Conservation (phyloP, 1,140 invertebrate species). For the Procambarus clarkii region DNA sequence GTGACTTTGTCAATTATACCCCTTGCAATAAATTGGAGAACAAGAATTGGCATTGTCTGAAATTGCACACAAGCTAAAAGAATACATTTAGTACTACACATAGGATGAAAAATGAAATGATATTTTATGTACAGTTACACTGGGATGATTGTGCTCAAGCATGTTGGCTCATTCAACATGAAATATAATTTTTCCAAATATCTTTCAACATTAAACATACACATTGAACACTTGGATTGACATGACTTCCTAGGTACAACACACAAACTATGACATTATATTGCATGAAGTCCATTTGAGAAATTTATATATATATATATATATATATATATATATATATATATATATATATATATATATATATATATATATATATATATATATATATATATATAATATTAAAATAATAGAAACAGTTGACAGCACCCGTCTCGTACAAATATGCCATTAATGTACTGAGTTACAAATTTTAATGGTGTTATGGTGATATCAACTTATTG, state of each 20-base stretch:
- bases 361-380: no score
- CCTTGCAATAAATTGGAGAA: slow-evolving; percentile 10
- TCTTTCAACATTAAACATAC: slow-evolving; percentile 47
- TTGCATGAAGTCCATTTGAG: slow-evolving; percentile 2
- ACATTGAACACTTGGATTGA: slow-evolving; percentile 38
- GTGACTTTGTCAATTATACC: slow-evolving; percentile 26
- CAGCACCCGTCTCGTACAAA: background rate
- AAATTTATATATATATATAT: no score
- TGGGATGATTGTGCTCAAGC: slow-evolving; percentile 64
- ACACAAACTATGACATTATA: background rate
- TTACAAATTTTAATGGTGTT: background rate
- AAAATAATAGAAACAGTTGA: background rate
- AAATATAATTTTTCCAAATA: slow-evolving; percentile 26
- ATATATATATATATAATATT: background rate
- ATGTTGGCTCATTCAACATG: slow-evolving; percentile 43
- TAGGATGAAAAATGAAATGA: slow-evolving; percentile 55
- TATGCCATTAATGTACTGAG: background rate
- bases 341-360: no score
- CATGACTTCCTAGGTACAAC: slow-evolving; percentile 30
- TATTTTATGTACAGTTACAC: slow-evolving; percentile 52
- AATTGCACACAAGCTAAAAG: slow-evolving; percentile 13
- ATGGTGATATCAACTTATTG: background rate
- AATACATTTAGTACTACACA: slow-evolving; percentile 37
- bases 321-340: no score
- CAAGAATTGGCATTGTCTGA: background rate